phyloP scores from a whole-genome alignment of 2,113 vertebrate genomes.

The Dissostichus mawsoni region DNA sequence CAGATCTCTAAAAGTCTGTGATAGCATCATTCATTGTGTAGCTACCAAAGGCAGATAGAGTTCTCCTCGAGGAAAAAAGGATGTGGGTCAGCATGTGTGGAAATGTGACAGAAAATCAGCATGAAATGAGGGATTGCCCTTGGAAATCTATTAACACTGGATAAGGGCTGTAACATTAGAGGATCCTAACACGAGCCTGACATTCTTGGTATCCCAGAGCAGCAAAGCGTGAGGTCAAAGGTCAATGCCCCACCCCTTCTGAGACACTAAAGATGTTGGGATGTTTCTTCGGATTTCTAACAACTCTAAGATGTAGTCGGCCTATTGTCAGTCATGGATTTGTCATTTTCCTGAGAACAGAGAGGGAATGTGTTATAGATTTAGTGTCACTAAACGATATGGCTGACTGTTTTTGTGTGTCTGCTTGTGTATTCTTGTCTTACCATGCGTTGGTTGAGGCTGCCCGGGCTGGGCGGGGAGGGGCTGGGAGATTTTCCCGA shows the following conservation, averaged over 20 bases:
- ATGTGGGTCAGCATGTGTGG: slow-evolving; percentile 3
- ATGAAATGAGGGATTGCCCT: slow-evolving; percentile 3
- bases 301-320: slow-evolving; percentile 79
- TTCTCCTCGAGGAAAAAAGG: slow-evolving; percentile 30
- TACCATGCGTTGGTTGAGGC: slow-evolving; percentile 94
- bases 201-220: slow-evolving; percentile 49
- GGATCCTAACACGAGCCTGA: slow-evolving; percentile 51
- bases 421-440: slow-evolving; percentile 65
- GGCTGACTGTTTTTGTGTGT: slow-evolving; percentile 7
- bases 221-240: slow-evolving; percentile 58
- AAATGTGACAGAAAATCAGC: slow-evolving; percentile 15
- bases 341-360: slow-evolving; percentile 87
- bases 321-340: slow-evolving; percentile 76
- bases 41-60: slow-evolving; percentile 50
- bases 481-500: slow-evolving; percentile 96
- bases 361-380: slow-evolving; percentile 76
- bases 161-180: slow-evolving; percentile 26
- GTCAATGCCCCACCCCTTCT: slow-evolving; percentile 34
- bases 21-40: slow-evolving; percentile 19
- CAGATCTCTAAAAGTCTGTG: slow-evolving; percentile 30
- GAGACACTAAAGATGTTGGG: slow-evolving; percentile 68
- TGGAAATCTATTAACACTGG: slow-evolving; percentile 41
- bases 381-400: slow-evolving; percentile 36
- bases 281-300: slow-evolving; percentile 68
- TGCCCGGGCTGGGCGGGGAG: slow-evolving; percentile 93